Evolutionary conservation across 2,113 vertebrate species (phyloP), one percentile per base, ranked within the genome.

Genomic region (Anas platyrhynchos): DNA sequence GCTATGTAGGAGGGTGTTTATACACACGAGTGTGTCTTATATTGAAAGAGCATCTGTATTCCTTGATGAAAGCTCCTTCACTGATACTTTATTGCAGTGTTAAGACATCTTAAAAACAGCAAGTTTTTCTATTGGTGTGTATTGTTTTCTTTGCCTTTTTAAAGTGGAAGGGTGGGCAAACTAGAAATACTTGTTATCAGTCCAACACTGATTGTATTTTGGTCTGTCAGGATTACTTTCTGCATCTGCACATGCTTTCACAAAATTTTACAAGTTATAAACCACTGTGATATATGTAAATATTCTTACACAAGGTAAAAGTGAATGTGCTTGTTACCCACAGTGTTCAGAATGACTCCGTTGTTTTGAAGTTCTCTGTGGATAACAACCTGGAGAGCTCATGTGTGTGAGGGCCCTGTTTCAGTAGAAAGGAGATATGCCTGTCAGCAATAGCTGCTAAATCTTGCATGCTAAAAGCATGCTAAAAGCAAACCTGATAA

Each of bases 1-100:
- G 63, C 71, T 90, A 4, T 44, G 16, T 85, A 77, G 50, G 38
- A 62, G n/a, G 54, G 34, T 95, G 26, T 61, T 7, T 43, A 11
- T 50, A 67, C 73, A 52, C 22, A 34, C 9, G 59, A 58, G 29
- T 85, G 13, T 89, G 48, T 76, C 71, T 95, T 87, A 18, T 16
- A 95, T 76, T 93, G 85, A 83, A 63, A 87, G 38, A 69, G 62
- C 67, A 76, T 54, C 38, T 79, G n/a, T 87, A 31, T 91, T 85
- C 66, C 62, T 71, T 96, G 75, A 34, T 75, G 81, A 62, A 68
- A 89, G 43, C 38, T 68, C 23, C 90, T 88, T 85, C 82, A 68
- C 20, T 79, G 34, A 32, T 59, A 61, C 58, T 85, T 91, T 87
- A 76, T 66, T 91, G 62, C 71, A 89, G 18, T 56, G 54, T 87